Evolutionary conservation across 2,888 invertebrate genomes (phyloP).

Genomic region (Uropetala carovei): DNA sequence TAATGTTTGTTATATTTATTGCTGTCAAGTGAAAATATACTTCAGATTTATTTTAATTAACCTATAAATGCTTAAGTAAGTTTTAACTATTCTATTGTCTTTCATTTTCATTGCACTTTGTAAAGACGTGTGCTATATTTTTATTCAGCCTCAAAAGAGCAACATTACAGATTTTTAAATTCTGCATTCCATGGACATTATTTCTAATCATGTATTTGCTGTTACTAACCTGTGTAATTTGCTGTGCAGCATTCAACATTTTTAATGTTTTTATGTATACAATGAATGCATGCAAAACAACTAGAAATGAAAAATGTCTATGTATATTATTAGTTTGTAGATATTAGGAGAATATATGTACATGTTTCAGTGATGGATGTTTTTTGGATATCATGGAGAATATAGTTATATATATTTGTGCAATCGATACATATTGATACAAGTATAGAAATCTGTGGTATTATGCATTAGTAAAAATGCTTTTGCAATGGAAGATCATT

Average conservation of each 20-base stretch:
- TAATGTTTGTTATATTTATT: no score
- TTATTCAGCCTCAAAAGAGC: no score
- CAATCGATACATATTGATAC: not conserved
- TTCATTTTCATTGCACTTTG: no score
- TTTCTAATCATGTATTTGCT: not conserved
- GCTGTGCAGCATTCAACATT: not conserved
- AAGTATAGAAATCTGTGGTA: not conserved
- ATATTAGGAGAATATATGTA: not conserved
- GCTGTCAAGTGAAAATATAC: no score
- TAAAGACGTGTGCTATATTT: no score
- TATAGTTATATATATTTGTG: not conserved
- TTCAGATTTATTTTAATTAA: no score
- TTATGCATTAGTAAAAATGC: not conserved
- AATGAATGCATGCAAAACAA: not conserved
- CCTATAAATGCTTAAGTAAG: no score
- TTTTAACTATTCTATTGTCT: no score
- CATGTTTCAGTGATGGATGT: not conserved
- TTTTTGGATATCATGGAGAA: not conserved
- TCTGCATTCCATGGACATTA: not conserved
- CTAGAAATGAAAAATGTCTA: not conserved
- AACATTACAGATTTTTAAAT: no score
- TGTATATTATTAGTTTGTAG: not conserved
- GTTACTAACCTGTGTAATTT: not conserved
- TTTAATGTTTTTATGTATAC: not conserved
- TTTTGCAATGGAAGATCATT: not conserved